These are phyloP conservation scores for Callospermophilus lateralis DNA, from an alignment of 2,113 vertebrate species.

Conservation along the genomic window DNA sequence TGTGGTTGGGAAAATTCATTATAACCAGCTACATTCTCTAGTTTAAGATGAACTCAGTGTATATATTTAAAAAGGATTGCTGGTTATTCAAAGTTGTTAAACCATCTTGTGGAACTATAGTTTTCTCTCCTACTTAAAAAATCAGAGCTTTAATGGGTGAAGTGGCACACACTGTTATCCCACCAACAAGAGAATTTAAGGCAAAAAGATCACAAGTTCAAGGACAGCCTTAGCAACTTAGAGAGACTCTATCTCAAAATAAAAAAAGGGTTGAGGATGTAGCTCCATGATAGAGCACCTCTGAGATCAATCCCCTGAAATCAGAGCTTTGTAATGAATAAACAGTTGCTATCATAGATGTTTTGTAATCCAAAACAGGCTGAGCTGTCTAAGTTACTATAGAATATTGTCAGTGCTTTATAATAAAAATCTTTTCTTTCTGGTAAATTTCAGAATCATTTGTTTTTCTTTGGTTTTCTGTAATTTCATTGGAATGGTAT, in stretches of 20 bases:
- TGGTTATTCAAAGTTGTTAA: neutral
- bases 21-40: neutral
- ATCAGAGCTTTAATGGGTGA: too few relatives aligned
- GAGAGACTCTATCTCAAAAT: too few relatives aligned
- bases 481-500: neutral
- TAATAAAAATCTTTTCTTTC: neutral
- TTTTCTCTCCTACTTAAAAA: slow-evolving; percentile 14
- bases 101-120: neutral
- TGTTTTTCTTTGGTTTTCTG: neutral
- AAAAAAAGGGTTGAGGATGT: too few relatives aligned
- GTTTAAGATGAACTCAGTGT: neutral
- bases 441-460: neutral
- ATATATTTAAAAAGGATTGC: neutral
- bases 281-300: too few relatives aligned
- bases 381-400: neutral
- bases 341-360: neutral
- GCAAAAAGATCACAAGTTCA: too few relatives aligned
- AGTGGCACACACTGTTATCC: too few relatives aligned
- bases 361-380: neutral
- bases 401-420: neutral
- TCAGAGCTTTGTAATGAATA: neutral
- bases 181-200: too few relatives aligned
- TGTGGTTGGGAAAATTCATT: neutral
- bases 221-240: too few relatives aligned
- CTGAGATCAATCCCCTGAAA: too few relatives aligned